A percentile compares a stretch with the other conserved stretches of the same genome.
phyloP scores from a whole-genome alignment of 1,140 invertebrate genomes.

The Bactericera cockerelli region DNA sequence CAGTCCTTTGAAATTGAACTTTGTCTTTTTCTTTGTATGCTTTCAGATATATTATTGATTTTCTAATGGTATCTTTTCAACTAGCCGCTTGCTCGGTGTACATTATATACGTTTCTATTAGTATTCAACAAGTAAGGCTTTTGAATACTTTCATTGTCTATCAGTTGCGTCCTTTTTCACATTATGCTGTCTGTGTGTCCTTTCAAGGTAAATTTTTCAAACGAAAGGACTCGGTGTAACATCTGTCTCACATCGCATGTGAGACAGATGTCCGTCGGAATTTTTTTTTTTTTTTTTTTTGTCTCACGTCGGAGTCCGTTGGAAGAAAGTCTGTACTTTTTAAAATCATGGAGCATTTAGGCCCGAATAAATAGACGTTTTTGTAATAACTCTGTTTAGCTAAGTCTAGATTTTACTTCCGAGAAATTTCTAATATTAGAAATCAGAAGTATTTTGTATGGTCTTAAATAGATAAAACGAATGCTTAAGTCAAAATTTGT shows the following conservation, averaged over 20 bases:
- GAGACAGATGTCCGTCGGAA: neutral
- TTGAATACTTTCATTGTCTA: neutral
- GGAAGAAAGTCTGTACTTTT: too few species aligned
- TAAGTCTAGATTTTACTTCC: too few species aligned
- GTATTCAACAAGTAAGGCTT: constrained; percentile 40
- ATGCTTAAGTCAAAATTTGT: too few species aligned
- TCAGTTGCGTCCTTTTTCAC: neutral
- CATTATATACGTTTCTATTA: constrained; percentile 67
- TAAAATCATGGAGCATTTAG: too few species aligned
- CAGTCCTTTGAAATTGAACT: too few species aligned
- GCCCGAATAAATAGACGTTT: too few species aligned
- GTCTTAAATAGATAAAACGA: too few species aligned
- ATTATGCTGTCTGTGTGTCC: neutral
- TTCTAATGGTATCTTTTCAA: constrained; percentile 68
- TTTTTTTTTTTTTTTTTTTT: neutral
- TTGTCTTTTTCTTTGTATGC: neutral
- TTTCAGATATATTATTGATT: constrained; percentile 38
- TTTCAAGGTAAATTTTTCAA: neutral
- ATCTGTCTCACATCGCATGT: neutral
- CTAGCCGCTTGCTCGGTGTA: constrained; percentile 82
- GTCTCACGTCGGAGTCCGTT: neutral
- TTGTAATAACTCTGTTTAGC: too few species aligned
- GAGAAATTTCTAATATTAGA: too few species aligned
- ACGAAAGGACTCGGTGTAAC: neutral
- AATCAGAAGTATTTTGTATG: too few species aligned